phyloP scores from a whole-genome alignment of 2,888 invertebrate genomes.

The Parapristionchus giblindavisi region DNA sequence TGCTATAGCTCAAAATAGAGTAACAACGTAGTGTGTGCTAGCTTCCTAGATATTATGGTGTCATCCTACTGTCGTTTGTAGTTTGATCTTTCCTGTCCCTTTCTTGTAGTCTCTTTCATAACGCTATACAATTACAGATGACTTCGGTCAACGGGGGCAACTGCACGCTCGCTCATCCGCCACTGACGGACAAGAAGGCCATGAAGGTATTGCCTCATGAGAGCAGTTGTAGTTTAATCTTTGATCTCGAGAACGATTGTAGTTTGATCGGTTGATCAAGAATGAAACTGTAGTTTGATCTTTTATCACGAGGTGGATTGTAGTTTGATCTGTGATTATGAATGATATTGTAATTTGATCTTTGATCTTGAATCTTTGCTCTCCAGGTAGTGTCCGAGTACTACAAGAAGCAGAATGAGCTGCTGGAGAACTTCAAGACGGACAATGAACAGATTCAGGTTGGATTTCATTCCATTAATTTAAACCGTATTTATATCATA shows the following conservation, averaged over 20 bases:
- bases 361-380: background rate
- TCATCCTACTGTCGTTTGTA: constrained; percentile 1
- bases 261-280: background rate
- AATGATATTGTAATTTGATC: too few relatives aligned
- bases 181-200: constrained; percentile 25
- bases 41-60: too few relatives aligned
- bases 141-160: background rate
- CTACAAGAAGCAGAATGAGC: constrained; percentile 66
- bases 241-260: background rate
- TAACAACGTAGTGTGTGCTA: too few relatives aligned
- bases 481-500: too few relatives aligned
- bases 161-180: constrained; percentile 13
- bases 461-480: background rate
- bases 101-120: background rate
- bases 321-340: constrained; percentile 15
- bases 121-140: background rate
- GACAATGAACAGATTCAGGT: constrained; percentile 66
- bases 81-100: constrained; percentile 20
- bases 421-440: constrained; percentile 66
- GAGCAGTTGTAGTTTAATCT: background rate
- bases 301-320: background rate
- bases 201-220: too few relatives aligned
- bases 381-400: constrained; percentile 61
- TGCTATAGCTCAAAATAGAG: background rate
- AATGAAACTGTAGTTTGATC: background rate